Conservation (phyloP, 2,888 invertebrate genomes). For the Ditylenchus weischeri region DNA sequence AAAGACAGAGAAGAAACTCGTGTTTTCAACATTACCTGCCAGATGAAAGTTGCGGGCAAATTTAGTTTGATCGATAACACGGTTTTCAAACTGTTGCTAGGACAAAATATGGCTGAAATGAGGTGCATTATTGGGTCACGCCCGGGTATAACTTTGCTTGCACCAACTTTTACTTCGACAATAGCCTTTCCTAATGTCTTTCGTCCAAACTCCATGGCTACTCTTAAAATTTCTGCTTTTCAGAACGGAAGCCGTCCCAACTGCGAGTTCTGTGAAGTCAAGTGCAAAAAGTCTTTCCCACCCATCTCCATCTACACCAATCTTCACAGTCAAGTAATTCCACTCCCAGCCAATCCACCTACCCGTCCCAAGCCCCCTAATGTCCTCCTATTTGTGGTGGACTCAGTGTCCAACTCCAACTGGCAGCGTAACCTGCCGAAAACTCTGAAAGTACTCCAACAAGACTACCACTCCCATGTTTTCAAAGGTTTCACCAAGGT, state of each 20-base stretch:
- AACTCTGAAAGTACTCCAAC: conserved; percentile 50
- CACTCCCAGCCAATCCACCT: neutral
- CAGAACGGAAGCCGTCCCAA: conserved; percentile 32
- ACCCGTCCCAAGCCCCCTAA: conserved; percentile 38
- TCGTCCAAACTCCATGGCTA: no score
- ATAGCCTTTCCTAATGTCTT: no score
- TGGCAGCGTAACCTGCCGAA: conserved; percentile 58
- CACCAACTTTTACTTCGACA: no score
- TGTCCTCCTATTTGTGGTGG: conserved; percentile 60
- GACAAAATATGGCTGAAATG: no score
- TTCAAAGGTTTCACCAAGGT: conserved; percentile 60
- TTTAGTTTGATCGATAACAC: no score
- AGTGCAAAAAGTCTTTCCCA: conserved; percentile 37
- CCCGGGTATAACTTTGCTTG: no score
- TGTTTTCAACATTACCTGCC: no score
- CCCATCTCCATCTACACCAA: conserved; percentile 43
- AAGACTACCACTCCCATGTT: conserved; percentile 37
- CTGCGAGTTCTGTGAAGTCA: conserved; percentile 48
- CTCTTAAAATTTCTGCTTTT: conserved; percentile 11
- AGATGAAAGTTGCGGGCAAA: no score
- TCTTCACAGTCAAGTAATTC: conserved; percentile 41
- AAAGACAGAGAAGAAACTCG: no score
- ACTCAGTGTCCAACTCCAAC: conserved; percentile 60
- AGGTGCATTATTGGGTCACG: no score
- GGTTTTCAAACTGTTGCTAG: no score